Conservation (phyloP, 2,113 vertebrate genomes). For the Clarias gariepinus region DNA sequence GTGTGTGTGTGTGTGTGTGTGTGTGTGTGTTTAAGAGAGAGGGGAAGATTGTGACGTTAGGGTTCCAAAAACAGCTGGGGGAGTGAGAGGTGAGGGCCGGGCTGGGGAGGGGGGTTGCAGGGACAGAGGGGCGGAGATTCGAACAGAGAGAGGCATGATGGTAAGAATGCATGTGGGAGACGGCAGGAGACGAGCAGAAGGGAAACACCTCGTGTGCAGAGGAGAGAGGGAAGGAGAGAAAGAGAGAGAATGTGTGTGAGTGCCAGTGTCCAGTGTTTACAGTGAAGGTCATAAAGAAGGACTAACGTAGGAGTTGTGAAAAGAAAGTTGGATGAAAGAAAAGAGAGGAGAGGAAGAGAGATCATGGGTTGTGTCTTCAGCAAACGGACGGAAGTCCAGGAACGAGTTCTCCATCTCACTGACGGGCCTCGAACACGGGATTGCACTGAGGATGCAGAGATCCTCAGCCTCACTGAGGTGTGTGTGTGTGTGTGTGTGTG, state of each 20-base stretch:
- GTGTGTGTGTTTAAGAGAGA: slow-evolving; percentile 37
- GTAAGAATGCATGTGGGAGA: slow-evolving; percentile 45
- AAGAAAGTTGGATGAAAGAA: slow-evolving; percentile 11
- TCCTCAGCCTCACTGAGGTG: slow-evolving; percentile 41
- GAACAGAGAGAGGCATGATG: slow-evolving; percentile 27
- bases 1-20: slow-evolving; percentile 29
- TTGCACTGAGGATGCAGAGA: slow-evolving; percentile 42
- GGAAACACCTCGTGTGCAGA: slow-evolving; percentile 43
- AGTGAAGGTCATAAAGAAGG: slow-evolving; percentile 9
- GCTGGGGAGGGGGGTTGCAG: neutral
- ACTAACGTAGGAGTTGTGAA: slow-evolving; percentile 1
- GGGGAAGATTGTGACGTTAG: slow-evolving; percentile 49
- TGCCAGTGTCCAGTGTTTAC: slow-evolving; percentile 10
- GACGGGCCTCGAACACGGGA: slow-evolving; percentile 42
- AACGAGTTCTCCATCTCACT: slow-evolving; percentile 21
- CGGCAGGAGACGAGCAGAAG: slow-evolving; percentile 22
- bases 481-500: slow-evolving; percentile 9
- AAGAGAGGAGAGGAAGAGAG: neutral
- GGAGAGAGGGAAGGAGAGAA: slow-evolving; percentile 31
- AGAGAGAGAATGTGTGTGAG: slow-evolving; percentile 33
- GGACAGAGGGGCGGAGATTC: neutral
- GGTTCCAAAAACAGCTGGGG: slow-evolving; percentile 55
- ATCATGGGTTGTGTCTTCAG: slow-evolving; percentile 56
- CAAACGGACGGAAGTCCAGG: slow-evolving; percentile 37
- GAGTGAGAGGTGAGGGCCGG: slow-evolving; percentile 24